Base-by-base conservation (phyloP, 2,113 vertebrate genomes). In the Bubo blakistoni region DNA sequence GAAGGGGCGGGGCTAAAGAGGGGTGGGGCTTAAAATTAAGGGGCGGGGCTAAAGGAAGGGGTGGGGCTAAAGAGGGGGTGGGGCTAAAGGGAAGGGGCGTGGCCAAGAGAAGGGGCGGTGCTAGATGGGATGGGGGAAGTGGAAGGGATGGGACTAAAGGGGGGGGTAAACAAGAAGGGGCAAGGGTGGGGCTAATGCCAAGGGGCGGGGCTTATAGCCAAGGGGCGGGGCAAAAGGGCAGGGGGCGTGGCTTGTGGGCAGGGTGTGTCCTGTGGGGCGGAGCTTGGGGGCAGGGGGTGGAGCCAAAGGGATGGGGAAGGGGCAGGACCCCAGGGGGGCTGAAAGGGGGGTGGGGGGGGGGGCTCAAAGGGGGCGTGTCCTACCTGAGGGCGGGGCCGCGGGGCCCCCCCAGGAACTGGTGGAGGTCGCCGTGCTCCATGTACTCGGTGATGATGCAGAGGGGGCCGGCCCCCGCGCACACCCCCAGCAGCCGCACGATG, bases 371-470 rank as follows among this genome's bases (percentile, higher is more conserved):
- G 69, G 69, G 70, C 58, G 11, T 38, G 70, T 9, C 54, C 22
- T 40, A 88, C 86, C 86, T 72, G 86, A 88, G 86, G 49, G 49
- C 29, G 29, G 36, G 6, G 2, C 86, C 86, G 0, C 24, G 16
- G 13, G 29, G n/a, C 49, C 99, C 98, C 13, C 98, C 98, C 79
- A 99, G 98, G 94, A 99, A 99, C 97, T 99, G 99, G 97, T 99
- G 99, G 54, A 99, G 98, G 97, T 99, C 99, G 0, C 99, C 99
- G 6, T 99, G 99, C 97, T 99, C 99, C 99, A 99, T 99, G 98
- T 99, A 99, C 90, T 99, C 99, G 0, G 99, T 99, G 65, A 99
- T 98, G 99, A 99, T 99, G 86, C 99, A 99, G 42, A 99, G 98
- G 0, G 99, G 99, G 72, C 99, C 99, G 0, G 98, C 99, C 95